Conservation (phyloP, 1,140 invertebrate genomes). For the Drosophila bifasciata region DNA sequence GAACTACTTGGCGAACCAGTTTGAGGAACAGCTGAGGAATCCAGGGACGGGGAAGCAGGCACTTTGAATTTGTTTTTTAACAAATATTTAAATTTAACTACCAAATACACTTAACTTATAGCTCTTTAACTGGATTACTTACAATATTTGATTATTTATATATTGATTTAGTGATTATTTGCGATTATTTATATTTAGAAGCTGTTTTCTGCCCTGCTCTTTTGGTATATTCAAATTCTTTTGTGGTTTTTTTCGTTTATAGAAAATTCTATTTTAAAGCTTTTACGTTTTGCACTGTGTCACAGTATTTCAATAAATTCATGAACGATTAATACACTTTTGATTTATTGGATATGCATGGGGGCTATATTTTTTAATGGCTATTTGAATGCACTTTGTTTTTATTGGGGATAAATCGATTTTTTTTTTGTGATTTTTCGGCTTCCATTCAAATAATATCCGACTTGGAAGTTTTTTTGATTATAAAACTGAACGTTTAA, state of each 20-base stretch:
- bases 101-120: not conserved
- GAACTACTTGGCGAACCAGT: constrained; percentile 34
- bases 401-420: constrained; percentile 78
- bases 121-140: constrained; percentile 25
- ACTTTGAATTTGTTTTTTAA: constrained; percentile 38
- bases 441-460: constrained; percentile 35
- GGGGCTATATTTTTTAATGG: constrained; percentile 1
- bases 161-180: not conserved
- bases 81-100: constrained; percentile 12
- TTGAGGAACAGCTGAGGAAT: not conserved
- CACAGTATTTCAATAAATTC: not conserved
- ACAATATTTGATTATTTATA: constrained; percentile 18
- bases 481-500: not conserved
- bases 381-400: constrained; percentile 68
- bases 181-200: not conserved
- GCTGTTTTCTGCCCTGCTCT: no score
- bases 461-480: not conserved
- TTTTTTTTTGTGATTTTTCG: constrained; percentile 67
- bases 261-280: constrained; percentile 4
- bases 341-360: constrained; percentile 6
- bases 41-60: constrained; percentile 10
- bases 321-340: constrained; percentile 1
- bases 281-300: constrained; percentile 4
- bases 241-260: constrained; percentile 4
- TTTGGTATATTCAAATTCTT: no score